A percentile compares a stretch with the other conserved stretches of the same genome.
phyloP scores from a whole-genome alignment of 2,797 vertebrate species.

The Delichon dasypus region DNA sequence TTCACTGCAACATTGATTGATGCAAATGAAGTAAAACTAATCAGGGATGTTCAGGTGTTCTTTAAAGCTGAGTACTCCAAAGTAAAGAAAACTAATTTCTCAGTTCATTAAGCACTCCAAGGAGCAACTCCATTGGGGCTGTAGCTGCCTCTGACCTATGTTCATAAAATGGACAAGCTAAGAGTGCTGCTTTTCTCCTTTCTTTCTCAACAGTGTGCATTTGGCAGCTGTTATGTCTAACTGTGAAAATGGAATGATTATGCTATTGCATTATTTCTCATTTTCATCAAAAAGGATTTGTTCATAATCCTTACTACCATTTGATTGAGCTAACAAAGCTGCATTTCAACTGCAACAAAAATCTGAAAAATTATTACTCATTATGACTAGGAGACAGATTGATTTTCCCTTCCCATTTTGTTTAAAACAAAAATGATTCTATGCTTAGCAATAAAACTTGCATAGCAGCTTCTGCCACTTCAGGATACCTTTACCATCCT shows the following conservation, averaged over 20 bases:
- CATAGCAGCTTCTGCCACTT: not conserved
- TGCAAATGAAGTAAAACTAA: not conserved
- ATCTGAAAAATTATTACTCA: not conserved
- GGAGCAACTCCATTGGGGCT: not conserved
- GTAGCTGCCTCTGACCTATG: not conserved
- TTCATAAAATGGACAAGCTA: not conserved
- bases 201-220: not conserved
- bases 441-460: not conserved
- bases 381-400: not conserved
- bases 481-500: not conserved
- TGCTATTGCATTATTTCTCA: not conserved
- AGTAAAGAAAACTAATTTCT: constrained; percentile 1
- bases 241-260: not conserved
- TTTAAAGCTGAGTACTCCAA: not conserved
- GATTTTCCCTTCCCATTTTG: not conserved
- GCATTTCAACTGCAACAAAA: not conserved
- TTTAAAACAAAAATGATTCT: not conserved
- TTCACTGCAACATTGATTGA: not conserved
- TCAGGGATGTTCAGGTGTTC: not conserved
- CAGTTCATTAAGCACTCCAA: not conserved
- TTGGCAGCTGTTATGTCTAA: not conserved
- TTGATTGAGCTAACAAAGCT: not conserved
- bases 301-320: constrained; percentile 9
- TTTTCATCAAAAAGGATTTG: constrained; percentile 42
- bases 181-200: not conserved